Conservation (phyloP, 2,797 vertebrate species). For the Intellagama lesueurii region DNA sequence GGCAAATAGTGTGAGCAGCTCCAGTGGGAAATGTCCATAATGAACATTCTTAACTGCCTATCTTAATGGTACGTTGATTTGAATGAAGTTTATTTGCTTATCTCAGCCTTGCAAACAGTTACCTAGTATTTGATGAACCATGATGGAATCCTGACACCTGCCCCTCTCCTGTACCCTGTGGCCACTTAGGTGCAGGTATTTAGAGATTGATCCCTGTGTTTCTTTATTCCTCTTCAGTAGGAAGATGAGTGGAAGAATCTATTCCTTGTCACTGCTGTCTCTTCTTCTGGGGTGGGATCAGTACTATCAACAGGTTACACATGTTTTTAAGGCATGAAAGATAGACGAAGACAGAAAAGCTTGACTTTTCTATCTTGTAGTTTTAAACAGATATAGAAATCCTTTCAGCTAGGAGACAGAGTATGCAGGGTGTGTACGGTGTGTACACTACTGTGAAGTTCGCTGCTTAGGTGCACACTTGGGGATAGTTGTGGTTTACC, state of each 20-base stretch:
- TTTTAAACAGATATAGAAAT: neutral
- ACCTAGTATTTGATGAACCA: neutral
- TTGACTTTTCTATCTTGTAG: neutral
- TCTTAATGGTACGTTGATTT: neutral
- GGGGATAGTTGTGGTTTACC: neutral
- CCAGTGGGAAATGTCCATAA: neutral
- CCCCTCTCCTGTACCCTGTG: neutral
- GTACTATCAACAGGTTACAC: neutral
- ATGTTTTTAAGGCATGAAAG: neutral
- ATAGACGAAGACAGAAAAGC: neutral
- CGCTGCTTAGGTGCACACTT: neutral
- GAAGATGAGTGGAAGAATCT: neutral
- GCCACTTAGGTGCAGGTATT: neutral
- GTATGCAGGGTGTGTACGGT: neutral
- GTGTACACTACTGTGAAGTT: neutral
- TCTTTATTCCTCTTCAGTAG: neutral
- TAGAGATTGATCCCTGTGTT: neutral
- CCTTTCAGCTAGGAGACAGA: neutral
- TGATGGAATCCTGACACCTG: neutral
- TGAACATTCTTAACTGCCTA: neutral
- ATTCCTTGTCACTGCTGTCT: neutral
- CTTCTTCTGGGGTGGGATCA: neutral
- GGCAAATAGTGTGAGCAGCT: neutral
- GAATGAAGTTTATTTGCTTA: neutral
- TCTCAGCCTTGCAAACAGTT: neutral